Conservation (phyloP, 2,113 vertebrate species). For the Microtus richardsoni region DNA sequence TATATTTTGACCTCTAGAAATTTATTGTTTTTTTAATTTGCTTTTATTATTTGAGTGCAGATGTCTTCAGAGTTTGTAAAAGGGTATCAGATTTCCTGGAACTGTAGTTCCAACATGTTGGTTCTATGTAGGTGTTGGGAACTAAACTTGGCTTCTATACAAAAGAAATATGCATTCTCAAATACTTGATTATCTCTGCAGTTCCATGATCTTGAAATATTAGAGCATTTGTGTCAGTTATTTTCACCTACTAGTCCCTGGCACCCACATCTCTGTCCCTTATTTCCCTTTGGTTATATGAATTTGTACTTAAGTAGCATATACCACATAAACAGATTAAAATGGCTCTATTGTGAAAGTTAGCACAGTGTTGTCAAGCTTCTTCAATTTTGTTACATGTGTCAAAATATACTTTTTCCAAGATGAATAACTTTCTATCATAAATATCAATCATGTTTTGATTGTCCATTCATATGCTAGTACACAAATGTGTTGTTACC, state of each 20-base stretch:
- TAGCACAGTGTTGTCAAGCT: not conserved
- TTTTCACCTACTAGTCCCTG: accelerated
- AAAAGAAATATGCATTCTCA: not conserved
- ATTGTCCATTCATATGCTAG: not conserved
- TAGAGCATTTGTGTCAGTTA: not conserved
- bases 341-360: not conserved
- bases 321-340: not conserved
- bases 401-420: not conserved
- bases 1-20: not conserved
- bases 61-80: not conserved
- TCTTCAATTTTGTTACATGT: not conserved
- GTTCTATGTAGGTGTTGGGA: not conserved
- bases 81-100: not conserved
- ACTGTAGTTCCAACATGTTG: not conserved
- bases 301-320: not conserved
- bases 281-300: not conserved
- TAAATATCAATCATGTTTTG: too few relatives aligned
- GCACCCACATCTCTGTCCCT: not conserved
- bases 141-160: not conserved
- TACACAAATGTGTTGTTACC: not conserved
- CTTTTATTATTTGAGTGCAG: not conserved
- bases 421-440: not conserved
- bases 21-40: not conserved
- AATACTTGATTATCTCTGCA: not conserved
- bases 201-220: not conserved